These are phyloP conservation scores for Macquaria australasica DNA, from an alignment of 2,113 vertebrate species.

Conservation along the genomic window DNA sequence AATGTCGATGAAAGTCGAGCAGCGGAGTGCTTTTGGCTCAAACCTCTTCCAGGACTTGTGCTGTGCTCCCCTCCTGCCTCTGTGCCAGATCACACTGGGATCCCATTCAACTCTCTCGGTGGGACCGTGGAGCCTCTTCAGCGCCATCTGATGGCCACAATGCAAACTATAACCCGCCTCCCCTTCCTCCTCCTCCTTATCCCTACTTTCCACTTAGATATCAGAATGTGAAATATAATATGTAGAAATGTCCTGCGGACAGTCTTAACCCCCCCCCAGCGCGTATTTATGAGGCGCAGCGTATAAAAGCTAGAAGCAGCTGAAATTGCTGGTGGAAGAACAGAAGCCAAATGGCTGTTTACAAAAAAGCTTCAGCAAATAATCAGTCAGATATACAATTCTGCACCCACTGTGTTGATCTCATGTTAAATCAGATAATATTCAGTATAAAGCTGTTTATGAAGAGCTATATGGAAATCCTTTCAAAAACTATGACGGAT, in stretches of 20 bases:
- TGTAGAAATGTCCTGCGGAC: conserved; percentile 27
- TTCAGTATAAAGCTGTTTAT: conserved; percentile 9
- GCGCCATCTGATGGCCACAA: conserved; percentile 67
- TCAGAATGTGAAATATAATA: conserved; percentile 48
- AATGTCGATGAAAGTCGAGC: conserved; percentile 44
- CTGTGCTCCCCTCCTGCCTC: conserved; percentile 52
- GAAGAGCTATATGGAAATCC: conserved; percentile 3
- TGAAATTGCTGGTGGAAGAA: neutral
- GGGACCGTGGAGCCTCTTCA: conserved; percentile 34
- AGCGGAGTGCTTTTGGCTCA: conserved; percentile 36
- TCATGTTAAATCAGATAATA: conserved; percentile 21
- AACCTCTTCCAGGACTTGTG: conserved; percentile 61
- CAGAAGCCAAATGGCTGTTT: conserved; percentile 26
- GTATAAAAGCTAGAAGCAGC: conserved; percentile 3
- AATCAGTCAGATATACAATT: conserved; percentile 11
- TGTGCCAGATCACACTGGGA: conserved; percentile 61
- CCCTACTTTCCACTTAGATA: conserved; percentile 22
- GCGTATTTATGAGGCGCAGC: conserved; percentile 17
- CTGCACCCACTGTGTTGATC: conserved; percentile 8
- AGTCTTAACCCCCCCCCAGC: neutral
- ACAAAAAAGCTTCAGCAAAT: conserved; percentile 28
- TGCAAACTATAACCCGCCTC: neutral
- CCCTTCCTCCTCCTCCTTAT: too few species aligned
- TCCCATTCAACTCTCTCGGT: conserved; percentile 56
- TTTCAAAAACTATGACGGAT: neutral